These are phyloP conservation scores for Pseudomugil tenellus DNA, from an alignment of 2,797 vertebrate genomes.

Conservation along the genomic window DNA sequence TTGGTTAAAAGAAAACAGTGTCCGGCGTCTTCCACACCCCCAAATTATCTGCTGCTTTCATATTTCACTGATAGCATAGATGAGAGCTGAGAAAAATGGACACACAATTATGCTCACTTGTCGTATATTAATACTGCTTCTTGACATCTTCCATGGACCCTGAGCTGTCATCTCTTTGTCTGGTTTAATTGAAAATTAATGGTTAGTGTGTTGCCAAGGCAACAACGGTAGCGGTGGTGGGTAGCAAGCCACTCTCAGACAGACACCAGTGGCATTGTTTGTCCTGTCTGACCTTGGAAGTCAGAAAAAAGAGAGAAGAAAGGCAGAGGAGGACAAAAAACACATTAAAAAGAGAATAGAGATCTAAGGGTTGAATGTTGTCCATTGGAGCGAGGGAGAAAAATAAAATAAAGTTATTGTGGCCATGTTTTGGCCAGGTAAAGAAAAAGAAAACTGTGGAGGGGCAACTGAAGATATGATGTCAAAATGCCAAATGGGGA, in stretches of 20 bases:
- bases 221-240: slow-evolving; percentile 83
- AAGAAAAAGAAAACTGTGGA: slow-evolving; percentile 49
- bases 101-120: slow-evolving; percentile 99
- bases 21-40: slow-evolving; percentile 71
- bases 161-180: slow-evolving; percentile 99
- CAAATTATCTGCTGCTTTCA: slow-evolving; percentile 86
- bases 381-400: slow-evolving; percentile 73
- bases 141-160: slow-evolving; percentile 99
- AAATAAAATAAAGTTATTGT: slow-evolving; percentile 86
- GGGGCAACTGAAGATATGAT: slow-evolving; percentile 71
- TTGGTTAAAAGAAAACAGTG: slow-evolving; percentile 76
- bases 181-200: slow-evolving; percentile 99
- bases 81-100: slow-evolving; percentile 90
- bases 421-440: slow-evolving; percentile 60
- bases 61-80: slow-evolving; percentile 85
- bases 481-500: slow-evolving; percentile 79
- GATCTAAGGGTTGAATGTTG: slow-evolving; percentile 83
- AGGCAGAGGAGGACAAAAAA: slow-evolving; percentile 79
- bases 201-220: slow-evolving; percentile 98
- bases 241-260: slow-evolving; percentile 85
- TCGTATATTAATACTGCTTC: slow-evolving; percentile 99
- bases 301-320: slow-evolving; percentile 83
- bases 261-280: slow-evolving; percentile 97
- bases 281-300: slow-evolving; percentile 99
- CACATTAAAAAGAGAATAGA: slow-evolving; percentile 78